These are phyloP conservation scores for Scarus forsteni DNA, from an alignment of 2,797 vertebrate species.

Conservation along the genomic window DNA sequence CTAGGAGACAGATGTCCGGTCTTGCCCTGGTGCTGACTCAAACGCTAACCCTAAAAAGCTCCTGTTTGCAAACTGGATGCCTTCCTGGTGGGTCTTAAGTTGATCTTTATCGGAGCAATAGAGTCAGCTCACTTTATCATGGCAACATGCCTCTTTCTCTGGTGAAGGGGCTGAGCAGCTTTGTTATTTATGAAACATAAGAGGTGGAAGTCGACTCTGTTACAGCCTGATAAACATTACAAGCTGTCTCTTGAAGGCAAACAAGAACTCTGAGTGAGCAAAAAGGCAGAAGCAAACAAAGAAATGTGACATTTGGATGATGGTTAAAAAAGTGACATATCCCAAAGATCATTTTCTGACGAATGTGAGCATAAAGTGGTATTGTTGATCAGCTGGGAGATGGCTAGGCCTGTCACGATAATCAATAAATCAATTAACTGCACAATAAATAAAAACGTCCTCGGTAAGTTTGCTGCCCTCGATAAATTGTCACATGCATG, in stretches of 20 bases:
- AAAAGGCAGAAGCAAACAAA: conserved; percentile 43
- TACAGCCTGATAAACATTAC: conserved; percentile 56
- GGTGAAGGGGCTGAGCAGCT: conserved; percentile 19
- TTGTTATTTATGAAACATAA: conserved; percentile 60
- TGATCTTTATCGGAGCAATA: conserved; percentile 62
- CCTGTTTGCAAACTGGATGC: conserved; percentile 69
- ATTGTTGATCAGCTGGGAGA: too few species aligned
- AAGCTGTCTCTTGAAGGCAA: conserved; percentile 49
- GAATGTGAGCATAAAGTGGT: too few species aligned
- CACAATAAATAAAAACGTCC: too few species aligned
- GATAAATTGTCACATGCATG: too few species aligned
- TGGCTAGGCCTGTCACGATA: too few species aligned
- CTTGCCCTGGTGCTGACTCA: conserved; percentile 69
- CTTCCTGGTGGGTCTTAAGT: conserved; percentile 63
- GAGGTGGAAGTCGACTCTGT: conserved; percentile 44
- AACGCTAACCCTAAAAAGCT: conserved; percentile 54
- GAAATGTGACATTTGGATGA: conserved; percentile 45
- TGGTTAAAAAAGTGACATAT: conserved; percentile 33
- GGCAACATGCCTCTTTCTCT: conserved; percentile 25
- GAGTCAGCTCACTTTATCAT: conserved; percentile 45
- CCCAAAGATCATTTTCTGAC: too few species aligned
- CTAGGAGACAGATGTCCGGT: conserved; percentile 77
- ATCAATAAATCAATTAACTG: too few species aligned
- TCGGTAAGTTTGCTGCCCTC: too few species aligned
- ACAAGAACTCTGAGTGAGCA: conserved; percentile 33